Evolutionary conservation across 2,113 vertebrate genomes (phyloP), one percentile per base, ranked within the genome.

Genomic region (Lathamus discolor): DNA sequence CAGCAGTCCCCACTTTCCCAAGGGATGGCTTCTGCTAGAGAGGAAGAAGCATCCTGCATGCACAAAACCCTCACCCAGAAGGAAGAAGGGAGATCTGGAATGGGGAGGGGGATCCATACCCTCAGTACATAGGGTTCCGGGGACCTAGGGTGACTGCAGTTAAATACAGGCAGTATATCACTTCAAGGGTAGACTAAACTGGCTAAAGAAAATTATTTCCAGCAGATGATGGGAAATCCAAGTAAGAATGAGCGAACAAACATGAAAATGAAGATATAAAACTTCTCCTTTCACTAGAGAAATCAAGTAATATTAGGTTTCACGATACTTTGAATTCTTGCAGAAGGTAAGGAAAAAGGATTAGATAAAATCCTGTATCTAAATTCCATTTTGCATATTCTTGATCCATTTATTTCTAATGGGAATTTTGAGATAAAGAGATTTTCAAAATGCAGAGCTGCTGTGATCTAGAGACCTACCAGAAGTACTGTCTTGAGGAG

Each of bases 111-210:
- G 55, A 48, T 17, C 29, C 2, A 1, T 31, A 76, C 27, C 13
- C 7, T 31, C 35, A n/a, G 1, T 2, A 18, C 0, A 11, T 0
- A 43, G 20, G 10, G 6, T 62, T 73, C 54, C 43, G n/a, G 66
- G 39, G 15, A 27, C 35, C 28, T 68, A 10, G 5, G 17, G 6
- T 68, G 78, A 16, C 11, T 75, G 13, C 24, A 81, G 28, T 35
- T 57, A 57, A 79, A 51, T 52, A 14, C 23, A 22, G 14, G 24
- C 3, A 52, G 5, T 18, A 7, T 67, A 24, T 43, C 0, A 49
- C 70, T 66, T 77, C 37, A 52, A 62, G 7, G 22, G 33, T 18
- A 82, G 69, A 35, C 17, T 14, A 31, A 63, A 82, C 10, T 46
- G 15, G 23, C 8, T 46, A n/a, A 83, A 76, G 43, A 90, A 59